A percentile compares a stretch with the other conserved stretches of the same genome.
These are phyloP conservation scores for Aleadryas rufinucha DNA, from an alignment of 2,113 vertebrate species.

Conservation along the genomic window DNA sequence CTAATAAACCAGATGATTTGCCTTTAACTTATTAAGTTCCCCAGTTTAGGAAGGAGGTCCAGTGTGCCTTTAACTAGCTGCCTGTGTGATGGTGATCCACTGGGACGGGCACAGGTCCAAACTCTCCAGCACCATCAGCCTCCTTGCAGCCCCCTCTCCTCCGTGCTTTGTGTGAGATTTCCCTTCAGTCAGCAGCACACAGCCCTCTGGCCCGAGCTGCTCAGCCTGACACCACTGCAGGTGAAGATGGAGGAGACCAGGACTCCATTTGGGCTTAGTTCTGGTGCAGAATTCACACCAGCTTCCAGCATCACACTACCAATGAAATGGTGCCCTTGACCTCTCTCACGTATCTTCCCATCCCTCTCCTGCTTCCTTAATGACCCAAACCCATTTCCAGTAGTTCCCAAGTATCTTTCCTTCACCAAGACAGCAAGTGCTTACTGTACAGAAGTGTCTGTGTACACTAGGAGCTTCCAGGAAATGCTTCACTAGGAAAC, in stretches of 20 bases:
- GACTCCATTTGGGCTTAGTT: neutral
- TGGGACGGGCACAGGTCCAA: accelerated
- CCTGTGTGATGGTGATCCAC: accelerated
- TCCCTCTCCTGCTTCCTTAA: neutral
- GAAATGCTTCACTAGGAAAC: neutral
- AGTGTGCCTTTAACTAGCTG: neutral
- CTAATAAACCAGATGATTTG: neutral
- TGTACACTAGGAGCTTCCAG: neutral
- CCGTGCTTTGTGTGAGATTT: accelerated
- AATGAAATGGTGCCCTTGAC: neutral
- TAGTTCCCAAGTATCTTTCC: neutral
- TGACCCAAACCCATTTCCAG: neutral
- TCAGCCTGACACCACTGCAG: neutral
- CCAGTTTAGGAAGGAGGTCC: neutral
- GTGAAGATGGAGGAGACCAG: neutral
- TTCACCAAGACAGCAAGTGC: neutral
- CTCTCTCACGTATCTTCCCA: accelerated
- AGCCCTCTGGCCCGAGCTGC: neutral
- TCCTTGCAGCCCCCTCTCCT: neutral
- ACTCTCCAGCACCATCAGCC: neutral
- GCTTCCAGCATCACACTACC: neutral
- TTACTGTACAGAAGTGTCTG: neutral
- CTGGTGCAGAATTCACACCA: neutral
- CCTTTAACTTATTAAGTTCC: neutral
- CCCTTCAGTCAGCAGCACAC: neutral